phyloP scores from a whole-genome alignment of 2,113 vertebrate species.

The Nycticebus coucang region DNA sequence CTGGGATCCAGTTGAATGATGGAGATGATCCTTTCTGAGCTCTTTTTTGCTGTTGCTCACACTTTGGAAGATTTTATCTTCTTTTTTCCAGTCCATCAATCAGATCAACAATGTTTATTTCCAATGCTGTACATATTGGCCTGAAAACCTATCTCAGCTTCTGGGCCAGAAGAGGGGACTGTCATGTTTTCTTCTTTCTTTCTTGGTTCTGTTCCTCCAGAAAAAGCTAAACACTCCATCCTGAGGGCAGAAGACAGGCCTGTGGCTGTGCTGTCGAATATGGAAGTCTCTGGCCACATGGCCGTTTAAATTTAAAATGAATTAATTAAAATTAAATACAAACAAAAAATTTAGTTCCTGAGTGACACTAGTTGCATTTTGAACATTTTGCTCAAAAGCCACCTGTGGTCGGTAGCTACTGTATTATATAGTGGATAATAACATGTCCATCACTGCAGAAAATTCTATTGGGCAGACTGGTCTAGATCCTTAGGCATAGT shows the following conservation, averaged over 20 bases:
- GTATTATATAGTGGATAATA: accelerated
- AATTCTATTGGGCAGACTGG: background rate
- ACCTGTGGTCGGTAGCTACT: background rate
- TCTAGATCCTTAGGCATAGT: background rate
- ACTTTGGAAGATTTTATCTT: background rate
- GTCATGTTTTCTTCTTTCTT: background rate
- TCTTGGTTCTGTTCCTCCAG: no score
- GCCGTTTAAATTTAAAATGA: background rate
- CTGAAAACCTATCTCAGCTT: background rate
- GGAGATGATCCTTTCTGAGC: background rate
- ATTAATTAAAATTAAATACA: background rate
- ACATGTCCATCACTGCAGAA: background rate
- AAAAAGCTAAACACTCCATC: background rate
- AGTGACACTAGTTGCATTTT: background rate
- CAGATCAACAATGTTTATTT: background rate
- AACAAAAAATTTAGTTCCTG: background rate
- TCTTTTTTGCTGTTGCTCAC: background rate
- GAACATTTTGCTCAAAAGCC: background rate
- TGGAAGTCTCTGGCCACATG: background rate
- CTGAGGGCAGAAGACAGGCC: background rate
- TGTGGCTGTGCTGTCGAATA: background rate
- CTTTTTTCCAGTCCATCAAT: background rate
- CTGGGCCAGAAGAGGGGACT: background rate
- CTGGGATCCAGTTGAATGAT: background rate
- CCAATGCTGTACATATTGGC: background rate